Base-by-base conservation (phyloP, 2,888 invertebrate species). In the Scaptomyza cyrtandrae region DNA sequence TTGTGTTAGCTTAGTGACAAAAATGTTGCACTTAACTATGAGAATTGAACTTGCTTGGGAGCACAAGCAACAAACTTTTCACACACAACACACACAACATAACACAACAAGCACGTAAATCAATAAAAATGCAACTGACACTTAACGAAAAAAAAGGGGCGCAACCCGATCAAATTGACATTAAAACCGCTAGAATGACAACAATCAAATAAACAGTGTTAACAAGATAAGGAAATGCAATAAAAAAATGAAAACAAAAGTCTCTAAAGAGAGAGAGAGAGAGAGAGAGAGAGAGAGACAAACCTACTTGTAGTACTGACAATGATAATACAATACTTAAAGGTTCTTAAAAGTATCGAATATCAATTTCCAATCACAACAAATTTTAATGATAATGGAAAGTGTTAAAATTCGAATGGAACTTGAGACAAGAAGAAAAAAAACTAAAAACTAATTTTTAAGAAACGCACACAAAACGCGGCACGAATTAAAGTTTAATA, bases 131-230 rank as follows among this genome's bases (percentile, higher is more conserved):
- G 63, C 63, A 75, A 61, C 78, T 68, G 60, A 78, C 60, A 64
- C 55, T 67, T 27, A 39, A 29, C 37, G 33, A 59, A 59, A 33
- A 29, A 29, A 29, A 33, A 33, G 33, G 67, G 74, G 74, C 58
- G 78, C 78, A 64, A 70, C 83, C 59, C 55, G 62, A 86, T 88
- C 86, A 88, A 83, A 70, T 63, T 69, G 76, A 68, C 73, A 71
- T 72, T 74, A 74, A 71, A 70, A 54, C 82, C 82, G 86, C 86
- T 82, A 60, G 70, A 82, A 68, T 75, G 54, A 65, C 79, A 60
- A 66, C 43, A 64, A 61, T 52, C 84, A 39, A 57, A 56, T n/a
- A 31, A 62, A 59, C 60, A 48, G 78, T 75, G 74, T 75, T 75
- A 75, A 75, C 74, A 73, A 55, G 74, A 52, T 49, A 60, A 68